phyloP scores from a whole-genome alignment of 2,797 vertebrate species.

The Ateles fusciceps region DNA sequence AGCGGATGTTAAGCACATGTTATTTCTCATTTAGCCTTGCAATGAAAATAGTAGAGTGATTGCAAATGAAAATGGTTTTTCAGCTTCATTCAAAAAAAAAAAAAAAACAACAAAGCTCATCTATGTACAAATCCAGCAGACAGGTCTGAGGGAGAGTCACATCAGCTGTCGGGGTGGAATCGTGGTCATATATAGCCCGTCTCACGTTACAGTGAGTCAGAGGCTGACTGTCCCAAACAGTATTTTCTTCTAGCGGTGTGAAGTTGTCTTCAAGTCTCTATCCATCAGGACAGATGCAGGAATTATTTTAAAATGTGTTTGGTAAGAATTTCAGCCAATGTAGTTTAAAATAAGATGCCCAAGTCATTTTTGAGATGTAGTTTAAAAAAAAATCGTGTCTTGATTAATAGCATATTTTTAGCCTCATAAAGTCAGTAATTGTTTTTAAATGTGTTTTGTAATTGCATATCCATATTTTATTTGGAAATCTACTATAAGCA shows the following conservation, averaged over 20 bases:
- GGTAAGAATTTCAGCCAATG: constrained; percentile 20
- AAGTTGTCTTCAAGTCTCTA: constrained; percentile 25
- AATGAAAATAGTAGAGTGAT: background rate
- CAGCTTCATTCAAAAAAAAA: background rate
- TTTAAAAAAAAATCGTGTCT: constrained; percentile 23
- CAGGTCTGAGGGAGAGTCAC: constrained; percentile 2
- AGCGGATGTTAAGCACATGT: background rate
- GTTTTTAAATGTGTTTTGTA: constrained; percentile 48
- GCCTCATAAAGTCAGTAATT: background rate
- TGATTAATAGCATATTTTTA: constrained; percentile 32
- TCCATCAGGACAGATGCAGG: constrained; percentile 23
- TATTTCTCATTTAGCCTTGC: background rate
- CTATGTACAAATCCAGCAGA: background rate
- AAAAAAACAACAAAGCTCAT: background rate
- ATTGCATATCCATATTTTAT: constrained; percentile 29
- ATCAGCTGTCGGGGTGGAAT: constrained; percentile 55
- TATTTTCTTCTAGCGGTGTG: constrained; percentile 32
- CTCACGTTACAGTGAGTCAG: constrained; percentile 61
- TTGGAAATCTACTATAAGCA: constrained; percentile 29
- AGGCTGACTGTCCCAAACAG: background rate
- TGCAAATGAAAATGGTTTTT: constrained; percentile 9
- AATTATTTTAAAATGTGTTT: constrained; percentile 63
- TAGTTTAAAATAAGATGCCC: constrained; percentile 18
- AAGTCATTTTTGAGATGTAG: constrained; percentile 12
- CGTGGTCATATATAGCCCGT: constrained; percentile 31